A percentile compares a stretch with the other conserved stretches of the same genome.
phyloP scores from a whole-genome alignment of 1,140 invertebrate genomes.

The Diorhabda elongata region DNA sequence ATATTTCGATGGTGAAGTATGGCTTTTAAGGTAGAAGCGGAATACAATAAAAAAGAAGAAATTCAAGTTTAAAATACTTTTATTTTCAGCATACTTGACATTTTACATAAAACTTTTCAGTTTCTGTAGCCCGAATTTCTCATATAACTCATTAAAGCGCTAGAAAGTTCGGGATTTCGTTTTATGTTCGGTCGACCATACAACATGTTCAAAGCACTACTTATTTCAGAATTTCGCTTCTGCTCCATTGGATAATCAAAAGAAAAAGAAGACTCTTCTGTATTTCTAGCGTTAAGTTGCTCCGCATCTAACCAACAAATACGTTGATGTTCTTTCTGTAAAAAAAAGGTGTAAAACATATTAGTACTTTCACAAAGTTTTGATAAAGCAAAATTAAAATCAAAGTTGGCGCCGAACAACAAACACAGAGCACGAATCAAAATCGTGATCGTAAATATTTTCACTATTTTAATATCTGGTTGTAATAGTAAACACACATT shows the following conservation, averaged over 20 bases:
- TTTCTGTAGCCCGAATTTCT: not conserved
- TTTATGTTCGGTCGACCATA: slow-evolving; percentile 3
- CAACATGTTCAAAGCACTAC: slow-evolving; percentile 9
- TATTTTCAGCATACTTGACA: too few species aligned
- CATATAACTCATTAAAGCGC: slow-evolving; percentile 10
- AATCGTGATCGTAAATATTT: too few species aligned
- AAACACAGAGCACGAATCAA: too few species aligned
- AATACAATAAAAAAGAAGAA: too few species aligned
- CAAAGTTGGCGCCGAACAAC: too few species aligned
- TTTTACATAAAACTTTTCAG: not conserved
- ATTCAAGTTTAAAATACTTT: too few species aligned
- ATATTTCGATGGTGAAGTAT: too few species aligned
- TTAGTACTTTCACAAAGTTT: too few species aligned
- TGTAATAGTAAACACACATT: too few species aligned
- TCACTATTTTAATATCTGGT: too few species aligned
- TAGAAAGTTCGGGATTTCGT: slow-evolving; percentile 13
- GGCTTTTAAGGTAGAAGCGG: too few species aligned
- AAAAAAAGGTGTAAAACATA: not conserved
- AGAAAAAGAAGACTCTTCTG: not conserved
- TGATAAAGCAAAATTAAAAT: too few species aligned
- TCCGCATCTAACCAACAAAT: not conserved
- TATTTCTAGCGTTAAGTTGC: not conserved
- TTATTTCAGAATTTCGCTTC: slow-evolving; percentile 9
- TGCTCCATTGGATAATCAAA: not conserved
- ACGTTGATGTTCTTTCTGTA: not conserved